Conservation (phyloP, 2,797 vertebrate species). For the Poecilia gillii region DNA sequence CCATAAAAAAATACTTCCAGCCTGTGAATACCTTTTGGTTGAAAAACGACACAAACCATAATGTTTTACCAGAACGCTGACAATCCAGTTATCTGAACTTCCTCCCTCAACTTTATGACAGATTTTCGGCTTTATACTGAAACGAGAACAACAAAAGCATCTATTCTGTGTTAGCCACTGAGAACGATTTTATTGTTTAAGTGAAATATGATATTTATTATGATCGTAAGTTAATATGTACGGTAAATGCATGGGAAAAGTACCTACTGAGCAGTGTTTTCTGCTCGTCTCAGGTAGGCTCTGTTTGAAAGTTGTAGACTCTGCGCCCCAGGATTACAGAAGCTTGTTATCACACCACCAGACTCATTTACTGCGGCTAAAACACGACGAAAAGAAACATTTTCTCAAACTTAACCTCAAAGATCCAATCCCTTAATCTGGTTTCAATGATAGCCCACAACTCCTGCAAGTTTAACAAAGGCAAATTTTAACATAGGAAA, state of each 20-base stretch:
- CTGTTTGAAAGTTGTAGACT: neutral
- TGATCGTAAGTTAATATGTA: neutral
- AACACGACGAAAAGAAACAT: neutral
- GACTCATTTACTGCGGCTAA: conserved; percentile 15
- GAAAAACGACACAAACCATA: conserved; percentile 44
- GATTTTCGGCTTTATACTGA: conserved; percentile 16
- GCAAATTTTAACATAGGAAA: neutral
- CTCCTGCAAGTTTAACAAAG: neutral
- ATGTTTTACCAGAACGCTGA: conserved; percentile 30
- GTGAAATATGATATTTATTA: neutral
- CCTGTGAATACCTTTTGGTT: conserved; percentile 49
- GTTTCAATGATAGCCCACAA: neutral
- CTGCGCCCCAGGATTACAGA: neutral
- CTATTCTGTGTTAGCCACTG: neutral
- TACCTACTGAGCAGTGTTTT: neutral
- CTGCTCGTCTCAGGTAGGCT: neutral
- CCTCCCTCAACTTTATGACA: conserved; percentile 26
- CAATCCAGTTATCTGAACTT: conserved; percentile 35
- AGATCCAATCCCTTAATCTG: neutral
- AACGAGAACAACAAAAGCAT: conserved; percentile 15
- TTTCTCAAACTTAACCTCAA: neutral
- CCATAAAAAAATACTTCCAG: conserved; percentile 51
- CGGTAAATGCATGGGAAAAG: neutral
- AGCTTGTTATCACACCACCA: neutral
- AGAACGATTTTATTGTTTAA: conserved; percentile 1